Conservation (phyloP, 2,888 invertebrate species). For the Elysia crispata region DNA sequence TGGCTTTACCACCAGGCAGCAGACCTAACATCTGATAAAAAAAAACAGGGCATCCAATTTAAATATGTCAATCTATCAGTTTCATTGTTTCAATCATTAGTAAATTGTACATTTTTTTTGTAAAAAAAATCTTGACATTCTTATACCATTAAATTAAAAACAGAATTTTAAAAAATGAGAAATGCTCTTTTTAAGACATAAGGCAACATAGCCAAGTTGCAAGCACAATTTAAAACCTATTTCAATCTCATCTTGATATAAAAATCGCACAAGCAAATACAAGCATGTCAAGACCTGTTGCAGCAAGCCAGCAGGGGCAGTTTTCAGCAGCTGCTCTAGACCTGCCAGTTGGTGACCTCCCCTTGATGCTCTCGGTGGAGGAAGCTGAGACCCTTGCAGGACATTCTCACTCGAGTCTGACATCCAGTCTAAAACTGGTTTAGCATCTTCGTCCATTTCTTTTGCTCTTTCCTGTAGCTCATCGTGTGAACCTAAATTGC, state of each 20-base stretch:
- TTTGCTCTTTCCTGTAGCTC: slow-evolving; percentile 53
- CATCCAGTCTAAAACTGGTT: slow-evolving; percentile 40
- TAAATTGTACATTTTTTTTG: no score
- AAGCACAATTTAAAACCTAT: no score
- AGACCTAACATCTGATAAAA: slow-evolving; percentile 45
- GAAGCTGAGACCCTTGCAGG: slow-evolving; percentile 45
- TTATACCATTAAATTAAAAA: no score
- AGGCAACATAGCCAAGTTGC: no score
- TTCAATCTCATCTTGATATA: no score
- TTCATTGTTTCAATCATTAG: no score
- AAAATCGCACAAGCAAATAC: no score
- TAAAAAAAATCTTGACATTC: no score
- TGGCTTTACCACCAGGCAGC: slow-evolving; percentile 36
- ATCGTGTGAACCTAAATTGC: slow-evolving; percentile 65
- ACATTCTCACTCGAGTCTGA: slow-evolving; percentile 53
- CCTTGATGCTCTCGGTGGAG: slow-evolving; percentile 41
- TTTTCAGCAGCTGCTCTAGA: slow-evolving; percentile 46
- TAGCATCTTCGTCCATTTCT: slow-evolving; percentile 55
- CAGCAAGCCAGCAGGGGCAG: slow-evolving; percentile 47
- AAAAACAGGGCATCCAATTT: background rate
- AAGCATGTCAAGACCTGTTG: slow-evolving; percentile 45
- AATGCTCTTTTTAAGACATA: no score
- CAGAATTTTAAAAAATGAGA: no score
- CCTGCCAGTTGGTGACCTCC: slow-evolving; percentile 43
- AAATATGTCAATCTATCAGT: no score